Percentiles rank a stretch among this genome's conserved stretches.
phyloP scores from a whole-genome alignment of 2,113 vertebrate species.

The cattle (Bos taurus) region ARS-UCD2.0 NC_037329.1:94032501-94033000 shows the following conservation, averaged over 20 bases:
- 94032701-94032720: background rate
- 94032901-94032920: constrained; percentile 11
- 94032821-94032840: background rate
- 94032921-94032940: constrained; percentile 18
- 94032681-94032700: background rate
- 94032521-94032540: constrained; percentile 30
- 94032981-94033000: background rate
- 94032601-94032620: constrained; percentile 42
- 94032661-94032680: constrained; percentile 28
- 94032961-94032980: background rate
- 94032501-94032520: background rate
- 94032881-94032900: constrained; percentile 48
- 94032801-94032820: background rate
- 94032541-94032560: constrained; percentile 33
- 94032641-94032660: background rate
- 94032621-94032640: constrained; percentile 70
- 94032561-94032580: constrained; percentile 50
- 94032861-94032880: background rate
- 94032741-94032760: background rate
- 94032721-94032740: background rate
- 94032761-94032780: constrained; percentile 12
- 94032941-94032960: background rate
- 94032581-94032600: constrained; percentile 24
- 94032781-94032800: constrained; percentile 70
- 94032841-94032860: background rate